phyloP scores from a whole-genome alignment of 2,797 vertebrate genomes.

The Loris lydekkerianus region DNA sequence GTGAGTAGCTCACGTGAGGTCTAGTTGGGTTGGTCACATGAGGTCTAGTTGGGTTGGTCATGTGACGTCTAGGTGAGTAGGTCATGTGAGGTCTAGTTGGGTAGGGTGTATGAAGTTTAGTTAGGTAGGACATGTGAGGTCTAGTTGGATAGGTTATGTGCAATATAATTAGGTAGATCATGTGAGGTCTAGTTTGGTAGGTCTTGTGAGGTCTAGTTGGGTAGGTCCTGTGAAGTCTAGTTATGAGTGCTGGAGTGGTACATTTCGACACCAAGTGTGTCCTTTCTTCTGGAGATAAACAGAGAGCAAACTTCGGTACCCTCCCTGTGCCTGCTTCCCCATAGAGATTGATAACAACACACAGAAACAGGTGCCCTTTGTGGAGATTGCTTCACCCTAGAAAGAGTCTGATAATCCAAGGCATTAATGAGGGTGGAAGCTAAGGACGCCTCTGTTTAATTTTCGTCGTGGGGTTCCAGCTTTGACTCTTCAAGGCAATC shows the following conservation, averaged over 20 bases:
- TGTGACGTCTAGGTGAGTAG: too few relatives aligned
- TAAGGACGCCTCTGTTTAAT: neutral
- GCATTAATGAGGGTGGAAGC: accelerated
- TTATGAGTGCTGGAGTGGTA: too few relatives aligned
- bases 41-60: too few relatives aligned
- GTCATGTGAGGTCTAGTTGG: too few relatives aligned
- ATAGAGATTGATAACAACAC: neutral
- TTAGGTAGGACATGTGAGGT: neutral
- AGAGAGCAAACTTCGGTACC: constrained; percentile 4
- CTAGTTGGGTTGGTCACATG: too few relatives aligned
- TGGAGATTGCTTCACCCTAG: neutral
- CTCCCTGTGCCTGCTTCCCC: constrained; percentile 28
- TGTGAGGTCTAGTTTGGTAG: neutral
- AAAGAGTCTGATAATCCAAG: accelerated
- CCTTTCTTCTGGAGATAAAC: neutral
- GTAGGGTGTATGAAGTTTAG: too few relatives aligned
- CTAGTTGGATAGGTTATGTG: neutral
- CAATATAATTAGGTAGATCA: neutral
- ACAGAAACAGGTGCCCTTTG: too few relatives aligned
- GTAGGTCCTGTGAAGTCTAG: neutral
- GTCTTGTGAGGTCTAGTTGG: neutral
- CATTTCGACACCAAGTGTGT: too few relatives aligned
- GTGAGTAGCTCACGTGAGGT: too few relatives aligned
- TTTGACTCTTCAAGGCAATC: neutral
- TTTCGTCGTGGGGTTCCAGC: neutral